phyloP scores from a whole-genome alignment of 1,140 invertebrate species.

The Drosophila sulfurigaster region DNA sequence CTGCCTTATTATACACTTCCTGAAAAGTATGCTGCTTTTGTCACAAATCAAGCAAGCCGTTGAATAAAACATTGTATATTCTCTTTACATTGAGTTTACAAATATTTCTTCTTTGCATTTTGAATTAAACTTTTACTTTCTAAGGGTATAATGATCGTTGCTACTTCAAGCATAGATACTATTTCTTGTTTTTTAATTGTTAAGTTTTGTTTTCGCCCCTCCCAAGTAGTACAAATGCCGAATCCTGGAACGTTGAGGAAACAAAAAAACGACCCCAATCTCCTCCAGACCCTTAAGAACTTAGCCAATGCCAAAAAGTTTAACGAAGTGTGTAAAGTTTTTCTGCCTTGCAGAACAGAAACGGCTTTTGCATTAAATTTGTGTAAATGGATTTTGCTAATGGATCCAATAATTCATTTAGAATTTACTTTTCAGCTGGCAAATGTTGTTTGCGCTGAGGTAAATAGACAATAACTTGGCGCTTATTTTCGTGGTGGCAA shows the following conservation, averaged over 20 bases:
- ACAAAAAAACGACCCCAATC: neutral
- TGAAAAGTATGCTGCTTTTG: neutral
- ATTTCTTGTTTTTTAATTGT: conserved; percentile 76
- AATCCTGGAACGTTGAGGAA: conserved; percentile 18
- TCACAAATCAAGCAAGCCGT: neutral
- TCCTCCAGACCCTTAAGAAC: conserved; percentile 14
- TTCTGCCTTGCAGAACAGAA: conserved; percentile 46
- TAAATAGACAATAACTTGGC: conserved; percentile 72
- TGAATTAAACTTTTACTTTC: no score
- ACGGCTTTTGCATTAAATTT: conserved; percentile 80
- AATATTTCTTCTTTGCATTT: no score
- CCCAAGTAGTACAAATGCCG: conserved; percentile 19
- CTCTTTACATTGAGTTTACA: neutral
- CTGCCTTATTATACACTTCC: conserved; percentile 15
- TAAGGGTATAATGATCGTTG: neutral
- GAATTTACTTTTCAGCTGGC: conserved; percentile 77
- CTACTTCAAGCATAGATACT: neutral
- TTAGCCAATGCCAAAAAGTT: conserved; percentile 64
- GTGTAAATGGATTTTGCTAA: conserved; percentile 85
- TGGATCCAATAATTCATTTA: conserved; percentile 85
- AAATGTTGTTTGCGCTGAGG: conserved; percentile 78
- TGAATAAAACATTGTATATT: neutral
- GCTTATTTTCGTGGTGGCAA: conserved; percentile 63
- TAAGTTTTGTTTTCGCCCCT: conserved; percentile 71
- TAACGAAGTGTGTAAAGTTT: conserved; percentile 81